Evolutionary conservation across 2,797 vertebrate species (phyloP).

Genomic region (Ibycter americanus): DNA sequence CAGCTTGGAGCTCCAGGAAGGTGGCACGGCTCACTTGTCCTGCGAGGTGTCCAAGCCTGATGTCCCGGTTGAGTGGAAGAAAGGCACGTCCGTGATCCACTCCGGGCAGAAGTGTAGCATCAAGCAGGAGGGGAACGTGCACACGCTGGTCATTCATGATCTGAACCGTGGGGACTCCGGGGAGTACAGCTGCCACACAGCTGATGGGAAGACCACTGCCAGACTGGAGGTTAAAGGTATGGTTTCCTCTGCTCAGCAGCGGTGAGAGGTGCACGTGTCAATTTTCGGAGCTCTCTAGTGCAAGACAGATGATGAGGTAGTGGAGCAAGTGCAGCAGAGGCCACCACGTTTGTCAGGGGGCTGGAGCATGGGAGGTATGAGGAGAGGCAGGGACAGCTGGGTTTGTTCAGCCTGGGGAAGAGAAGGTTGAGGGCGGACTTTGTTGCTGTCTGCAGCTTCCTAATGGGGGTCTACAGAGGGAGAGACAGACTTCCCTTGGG

Average conservation of each 20-base stretch:
- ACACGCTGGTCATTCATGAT: constrained; percentile 82
- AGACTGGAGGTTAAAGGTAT: constrained; percentile 83
- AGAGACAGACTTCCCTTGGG: neutral
- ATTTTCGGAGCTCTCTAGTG: neutral
- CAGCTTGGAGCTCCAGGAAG: constrained; percentile 79
- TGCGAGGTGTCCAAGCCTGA: constrained; percentile 82
- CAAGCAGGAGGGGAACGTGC: constrained; percentile 80
- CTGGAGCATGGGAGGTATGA: accelerated
- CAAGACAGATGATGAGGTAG: too few relatives aligned
- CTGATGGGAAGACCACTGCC: constrained; percentile 79
- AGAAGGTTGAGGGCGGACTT: neutral
- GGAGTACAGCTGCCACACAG: constrained; percentile 84
- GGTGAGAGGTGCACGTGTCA: accelerated
- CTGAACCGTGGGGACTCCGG: constrained; percentile 82
- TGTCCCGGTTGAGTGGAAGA: constrained; percentile 82
- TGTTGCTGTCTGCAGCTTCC: accelerated
- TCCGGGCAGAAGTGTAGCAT: constrained; percentile 80
- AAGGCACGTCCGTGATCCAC: constrained; percentile 66
- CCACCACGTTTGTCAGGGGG: neutral
- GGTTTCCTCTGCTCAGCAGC: neutral
- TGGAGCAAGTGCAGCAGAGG: neutral
- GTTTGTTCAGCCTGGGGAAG: neutral
- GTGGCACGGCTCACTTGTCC: constrained; percentile 73
- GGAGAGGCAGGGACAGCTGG: neutral
- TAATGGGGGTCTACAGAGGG: neutral